A percentile compares a stretch with the other conserved stretches of the same genome.
Conservation (phyloP, 2,113 vertebrate genomes). For the Brevimyrus niger region DNA sequence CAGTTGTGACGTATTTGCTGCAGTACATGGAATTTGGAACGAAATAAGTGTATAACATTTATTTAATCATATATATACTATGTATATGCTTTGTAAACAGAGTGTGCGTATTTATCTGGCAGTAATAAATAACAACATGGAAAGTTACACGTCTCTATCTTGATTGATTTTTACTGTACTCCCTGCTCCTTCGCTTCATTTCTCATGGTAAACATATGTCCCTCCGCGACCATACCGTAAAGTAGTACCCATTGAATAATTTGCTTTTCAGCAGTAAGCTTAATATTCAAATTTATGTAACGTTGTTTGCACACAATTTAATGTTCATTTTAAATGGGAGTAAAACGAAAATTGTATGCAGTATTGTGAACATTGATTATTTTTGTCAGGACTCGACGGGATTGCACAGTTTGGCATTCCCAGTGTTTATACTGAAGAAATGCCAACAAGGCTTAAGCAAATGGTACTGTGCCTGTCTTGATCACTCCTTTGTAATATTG, state of each 20-base stretch:
- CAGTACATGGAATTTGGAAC: constrained; percentile 28
- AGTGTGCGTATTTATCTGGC: background rate
- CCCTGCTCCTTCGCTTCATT: constrained; percentile 36
- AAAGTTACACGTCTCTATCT: background rate
- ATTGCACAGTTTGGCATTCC: background rate
- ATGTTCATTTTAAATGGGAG: background rate
- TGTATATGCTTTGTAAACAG: background rate
- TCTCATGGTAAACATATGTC: constrained; percentile 59
- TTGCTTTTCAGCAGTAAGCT: background rate
- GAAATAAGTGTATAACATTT: constrained; percentile 10
- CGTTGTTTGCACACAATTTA: background rate
- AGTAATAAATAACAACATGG: background rate
- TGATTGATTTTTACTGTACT: constrained; percentile 33
- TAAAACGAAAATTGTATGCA: background rate
- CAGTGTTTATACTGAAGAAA: background rate
- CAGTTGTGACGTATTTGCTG: constrained; percentile 32
- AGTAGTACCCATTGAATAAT: constrained; percentile 40
- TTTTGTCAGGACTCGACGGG: background rate
- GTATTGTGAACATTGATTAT: background rate
- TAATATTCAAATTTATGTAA: background rate
- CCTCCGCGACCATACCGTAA: constrained; percentile 43
- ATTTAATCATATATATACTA: background rate
- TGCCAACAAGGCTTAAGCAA: background rate
- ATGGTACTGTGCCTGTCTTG: background rate
- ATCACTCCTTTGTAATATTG: background rate